These are phyloP conservation scores for Pelecanoides urinatrix DNA, from an alignment of 2,113 vertebrate genomes.

Conservation along the genomic window DNA sequence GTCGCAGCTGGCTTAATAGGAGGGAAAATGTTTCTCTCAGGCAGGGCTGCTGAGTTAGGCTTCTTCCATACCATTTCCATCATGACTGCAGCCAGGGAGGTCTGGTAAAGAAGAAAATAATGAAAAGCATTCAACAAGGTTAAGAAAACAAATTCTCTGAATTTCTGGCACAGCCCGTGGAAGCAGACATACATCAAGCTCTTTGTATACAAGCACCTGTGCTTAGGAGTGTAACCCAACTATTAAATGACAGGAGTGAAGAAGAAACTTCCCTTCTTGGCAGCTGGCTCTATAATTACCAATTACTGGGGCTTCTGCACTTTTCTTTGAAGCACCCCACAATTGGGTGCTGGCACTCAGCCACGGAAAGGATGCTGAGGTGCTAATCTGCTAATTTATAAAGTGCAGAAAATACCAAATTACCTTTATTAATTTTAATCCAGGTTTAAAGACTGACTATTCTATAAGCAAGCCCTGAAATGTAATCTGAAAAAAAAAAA, in stretches of 20 bases:
- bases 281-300: background rate
- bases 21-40: background rate
- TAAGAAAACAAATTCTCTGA: background rate
- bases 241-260: background rate
- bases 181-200: background rate
- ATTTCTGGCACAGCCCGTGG: background rate
- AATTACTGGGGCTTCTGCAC: background rate
- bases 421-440: background rate
- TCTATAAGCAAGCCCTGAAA: background rate
- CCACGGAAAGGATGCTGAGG: background rate
- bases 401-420: background rate
- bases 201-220: background rate
- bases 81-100: background rate
- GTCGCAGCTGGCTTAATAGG: background rate
- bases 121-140: background rate
- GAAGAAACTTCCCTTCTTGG: background rate
- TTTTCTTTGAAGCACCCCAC: background rate
- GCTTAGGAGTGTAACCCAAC: background rate
- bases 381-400: background rate
- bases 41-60: background rate
- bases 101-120: background rate
- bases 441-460: background rate
- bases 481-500: background rate
- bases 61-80: background rate
- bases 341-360: background rate